A percentile compares a stretch with the other conserved stretches of the same genome.
These are phyloP conservation scores for Acrocera orbiculus DNA, from an alignment of 2,888 invertebrate genomes.

Conservation along the genomic window DNA sequence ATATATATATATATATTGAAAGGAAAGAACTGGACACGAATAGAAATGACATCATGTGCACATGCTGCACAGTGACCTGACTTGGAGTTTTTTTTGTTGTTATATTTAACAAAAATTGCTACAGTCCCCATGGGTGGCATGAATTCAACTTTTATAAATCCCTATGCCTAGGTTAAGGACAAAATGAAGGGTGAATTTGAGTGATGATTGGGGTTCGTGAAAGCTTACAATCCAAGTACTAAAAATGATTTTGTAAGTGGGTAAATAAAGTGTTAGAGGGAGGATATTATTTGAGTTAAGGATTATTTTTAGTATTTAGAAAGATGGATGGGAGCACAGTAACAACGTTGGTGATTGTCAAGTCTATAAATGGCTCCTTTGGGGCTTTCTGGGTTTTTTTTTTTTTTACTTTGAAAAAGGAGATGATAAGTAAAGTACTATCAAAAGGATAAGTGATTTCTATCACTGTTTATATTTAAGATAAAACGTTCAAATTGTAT, in stretches of 20 bases:
- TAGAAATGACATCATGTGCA: slow-evolving; percentile 3
- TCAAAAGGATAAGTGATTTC: no score
- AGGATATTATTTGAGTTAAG: slow-evolving; percentile 1
- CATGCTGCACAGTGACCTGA: slow-evolving; percentile 2
- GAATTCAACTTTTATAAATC: no score
- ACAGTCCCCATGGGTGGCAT: no score
- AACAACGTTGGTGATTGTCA: no score
- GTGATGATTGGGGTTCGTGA: slow-evolving; percentile 11
- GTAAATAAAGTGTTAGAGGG: slow-evolving; percentile 10
- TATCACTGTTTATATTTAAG: no score
- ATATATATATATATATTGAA: no score
- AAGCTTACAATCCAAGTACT: slow-evolving; percentile 9
- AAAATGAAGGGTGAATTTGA: slow-evolving; percentile 4
- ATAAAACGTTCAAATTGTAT: no score
- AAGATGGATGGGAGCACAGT: no score
- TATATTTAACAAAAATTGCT: no score
- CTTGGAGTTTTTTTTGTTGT: not conserved
- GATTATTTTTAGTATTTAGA: not conserved
- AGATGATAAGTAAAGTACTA: no score
- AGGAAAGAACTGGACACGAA: no score
- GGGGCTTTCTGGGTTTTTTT: not conserved
- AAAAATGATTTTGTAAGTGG: slow-evolving; percentile 12
- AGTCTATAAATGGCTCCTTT: slow-evolving; percentile 5
- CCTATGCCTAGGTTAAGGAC: slow-evolving; percentile 8
- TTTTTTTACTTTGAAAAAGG: no score